These are phyloP conservation scores for Ovis canadensis DNA, from an alignment of 2,113 vertebrate genomes.

Conservation along the genomic window DNA sequence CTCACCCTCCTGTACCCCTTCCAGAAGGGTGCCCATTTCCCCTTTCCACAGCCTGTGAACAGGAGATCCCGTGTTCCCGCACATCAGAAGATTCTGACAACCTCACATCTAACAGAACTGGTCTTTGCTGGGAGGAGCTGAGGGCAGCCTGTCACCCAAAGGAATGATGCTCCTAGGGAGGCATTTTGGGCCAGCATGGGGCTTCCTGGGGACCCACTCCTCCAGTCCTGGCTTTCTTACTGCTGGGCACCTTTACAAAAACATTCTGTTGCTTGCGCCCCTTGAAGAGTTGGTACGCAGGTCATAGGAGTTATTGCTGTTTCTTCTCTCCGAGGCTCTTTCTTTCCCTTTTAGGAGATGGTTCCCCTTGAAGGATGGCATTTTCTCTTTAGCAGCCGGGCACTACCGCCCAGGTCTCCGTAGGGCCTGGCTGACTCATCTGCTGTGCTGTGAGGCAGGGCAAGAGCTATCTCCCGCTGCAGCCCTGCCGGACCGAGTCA, in stretches of 20 bases:
- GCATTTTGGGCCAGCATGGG: neutral
- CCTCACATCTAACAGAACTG: neutral
- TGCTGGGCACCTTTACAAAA: neutral
- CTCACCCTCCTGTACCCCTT: neutral
- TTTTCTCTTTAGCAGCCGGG: neutral
- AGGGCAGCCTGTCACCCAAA: neutral
- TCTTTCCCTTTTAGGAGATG: neutral
- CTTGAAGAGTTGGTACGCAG: neutral
- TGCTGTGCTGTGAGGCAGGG: neutral
- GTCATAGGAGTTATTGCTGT: fast-evolving
- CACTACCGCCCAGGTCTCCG: neutral
- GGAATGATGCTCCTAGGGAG: neutral
- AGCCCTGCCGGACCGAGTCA: neutral
- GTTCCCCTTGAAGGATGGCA: neutral
- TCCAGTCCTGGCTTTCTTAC: neutral
- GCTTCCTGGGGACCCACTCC: neutral
- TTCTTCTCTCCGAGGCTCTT: neutral
- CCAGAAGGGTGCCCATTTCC: neutral
- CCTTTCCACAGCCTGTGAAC: neutral
- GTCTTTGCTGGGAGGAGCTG: neutral
- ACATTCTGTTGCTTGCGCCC: fast-evolving
- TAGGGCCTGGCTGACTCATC: neutral
- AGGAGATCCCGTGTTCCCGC: fast-evolving
- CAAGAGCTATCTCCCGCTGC: fast-evolving
- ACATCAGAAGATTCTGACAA: fast-evolving